These are phyloP conservation scores for Pogonocichla stellata DNA, from an alignment of 2,113 vertebrate species.

Conservation along the genomic window DNA sequence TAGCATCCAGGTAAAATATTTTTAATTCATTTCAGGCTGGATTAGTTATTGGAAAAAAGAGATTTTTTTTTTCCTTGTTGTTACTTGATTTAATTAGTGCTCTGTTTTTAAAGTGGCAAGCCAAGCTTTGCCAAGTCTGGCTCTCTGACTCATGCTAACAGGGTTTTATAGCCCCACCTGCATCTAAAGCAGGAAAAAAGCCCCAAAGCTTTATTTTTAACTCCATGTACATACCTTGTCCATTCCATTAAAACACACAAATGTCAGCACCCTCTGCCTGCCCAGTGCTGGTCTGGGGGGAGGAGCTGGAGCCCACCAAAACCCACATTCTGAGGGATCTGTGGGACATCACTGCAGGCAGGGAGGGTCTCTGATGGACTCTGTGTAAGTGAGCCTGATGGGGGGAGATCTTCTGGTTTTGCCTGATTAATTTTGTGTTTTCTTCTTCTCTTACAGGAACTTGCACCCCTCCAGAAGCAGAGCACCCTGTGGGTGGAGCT, in stretches of 20 bases:
- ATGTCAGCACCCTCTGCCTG: background rate
- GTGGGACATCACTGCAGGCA: background rate
- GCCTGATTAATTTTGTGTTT: background rate
- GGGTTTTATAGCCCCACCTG: conserved; percentile 77
- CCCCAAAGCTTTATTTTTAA: conserved; percentile 70
- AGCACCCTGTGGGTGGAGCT: rapidly evolving
- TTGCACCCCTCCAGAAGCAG: background rate
- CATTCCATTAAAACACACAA: conserved; percentile 4
- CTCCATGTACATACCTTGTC: background rate
- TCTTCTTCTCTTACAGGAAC: background rate
- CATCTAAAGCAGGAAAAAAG: conserved; percentile 46
- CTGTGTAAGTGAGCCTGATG: background rate
- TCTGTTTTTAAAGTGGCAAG: conserved; percentile 66
- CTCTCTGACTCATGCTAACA: conserved; percentile 65
- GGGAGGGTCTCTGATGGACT: background rate
- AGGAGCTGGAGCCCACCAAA: background rate
- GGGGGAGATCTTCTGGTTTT: background rate
- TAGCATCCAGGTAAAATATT: conserved; percentile 77
- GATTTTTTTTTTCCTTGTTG: conserved; percentile 24
- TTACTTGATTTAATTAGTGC: conserved; percentile 73
- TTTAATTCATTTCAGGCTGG: conserved; percentile 73
- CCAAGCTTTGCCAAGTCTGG: conserved; percentile 59
- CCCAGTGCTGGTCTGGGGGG: background rate
- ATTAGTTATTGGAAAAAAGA: conserved; percentile 74
- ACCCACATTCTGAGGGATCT: rapidly evolving